These are phyloP conservation scores for Paratrypauchen microcephalus DNA, from an alignment of 2,797 vertebrate genomes.

Conservation along the genomic window DNA sequence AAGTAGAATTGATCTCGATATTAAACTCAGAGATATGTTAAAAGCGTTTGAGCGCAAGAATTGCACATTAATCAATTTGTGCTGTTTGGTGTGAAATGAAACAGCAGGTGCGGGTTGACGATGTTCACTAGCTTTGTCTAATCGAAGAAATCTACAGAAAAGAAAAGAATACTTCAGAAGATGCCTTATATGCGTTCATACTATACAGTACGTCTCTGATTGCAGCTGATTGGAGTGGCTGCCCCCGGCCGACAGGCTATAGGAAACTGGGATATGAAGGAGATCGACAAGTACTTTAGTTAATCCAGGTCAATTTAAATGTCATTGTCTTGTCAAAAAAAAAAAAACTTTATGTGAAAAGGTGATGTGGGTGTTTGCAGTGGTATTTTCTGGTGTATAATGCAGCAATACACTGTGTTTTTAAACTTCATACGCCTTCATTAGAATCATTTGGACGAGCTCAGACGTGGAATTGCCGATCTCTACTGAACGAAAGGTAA, in stretches of 20 bases:
- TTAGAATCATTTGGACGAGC: no score
- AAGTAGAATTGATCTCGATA: background rate
- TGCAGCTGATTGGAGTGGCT: constrained; percentile 9
- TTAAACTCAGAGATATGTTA: background rate
- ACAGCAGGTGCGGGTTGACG: background rate
- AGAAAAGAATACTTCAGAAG: background rate
- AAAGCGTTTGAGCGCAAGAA: background rate
- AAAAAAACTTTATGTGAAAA: background rate
- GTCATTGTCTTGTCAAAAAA: background rate
- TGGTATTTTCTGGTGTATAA: no score
- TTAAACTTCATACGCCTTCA: no score
- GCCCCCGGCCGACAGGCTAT: background rate
- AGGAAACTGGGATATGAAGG: background rate
- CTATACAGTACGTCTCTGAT: constrained; percentile 10
- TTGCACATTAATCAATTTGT: constrained; percentile 7
- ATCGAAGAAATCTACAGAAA: background rate
- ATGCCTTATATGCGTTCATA: background rate
- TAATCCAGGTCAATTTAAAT: background rate
- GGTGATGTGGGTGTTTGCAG: no score
- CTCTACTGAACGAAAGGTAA: no score
- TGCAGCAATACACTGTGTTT: no score
- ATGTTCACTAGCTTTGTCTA: background rate
- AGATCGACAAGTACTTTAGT: background rate
- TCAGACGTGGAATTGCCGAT: no score
- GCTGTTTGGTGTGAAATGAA: constrained; percentile 11